phyloP scores from a whole-genome alignment of 2,797 vertebrate genomes.

The Denticeps clupeoides region DNA sequence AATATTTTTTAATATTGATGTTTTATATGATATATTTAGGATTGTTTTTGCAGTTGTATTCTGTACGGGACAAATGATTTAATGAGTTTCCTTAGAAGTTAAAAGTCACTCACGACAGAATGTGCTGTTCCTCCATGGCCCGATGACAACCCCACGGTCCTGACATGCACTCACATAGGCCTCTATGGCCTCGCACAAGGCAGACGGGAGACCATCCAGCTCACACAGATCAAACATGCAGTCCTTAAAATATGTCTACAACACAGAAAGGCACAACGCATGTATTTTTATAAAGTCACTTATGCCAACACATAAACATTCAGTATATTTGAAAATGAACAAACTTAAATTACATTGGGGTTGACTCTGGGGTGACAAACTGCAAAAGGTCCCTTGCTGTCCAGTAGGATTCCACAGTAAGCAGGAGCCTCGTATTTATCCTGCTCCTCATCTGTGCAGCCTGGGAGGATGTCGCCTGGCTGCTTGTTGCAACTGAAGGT shows the following conservation, averaged over 20 bases:
- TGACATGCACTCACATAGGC: slow-evolving; percentile 61
- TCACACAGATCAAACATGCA: slow-evolving; percentile 62
- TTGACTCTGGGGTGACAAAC: slow-evolving; percentile 53
- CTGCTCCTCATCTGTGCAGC: slow-evolving; percentile 42
- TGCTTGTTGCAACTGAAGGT: slow-evolving; percentile 47
- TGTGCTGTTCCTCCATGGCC: slow-evolving; percentile 55
- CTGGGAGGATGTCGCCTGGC: slow-evolving; percentile 39
- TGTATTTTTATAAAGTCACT: too few relatives aligned
- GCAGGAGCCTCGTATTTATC: slow-evolving; percentile 46
- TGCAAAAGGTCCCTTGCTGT: slow-evolving; percentile 55
- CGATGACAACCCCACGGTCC: slow-evolving; percentile 49
- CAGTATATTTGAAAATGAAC: too few relatives aligned
- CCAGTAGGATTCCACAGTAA: slow-evolving; percentile 55
- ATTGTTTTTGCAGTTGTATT: too few relatives aligned
- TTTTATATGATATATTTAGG: too few relatives aligned
- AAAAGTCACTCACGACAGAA: slow-evolving; percentile 59
- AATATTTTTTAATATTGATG: not conserved
- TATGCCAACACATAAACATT: too few relatives aligned
- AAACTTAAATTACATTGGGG: slow-evolving; percentile 47
- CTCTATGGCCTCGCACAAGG: slow-evolving; percentile 61
- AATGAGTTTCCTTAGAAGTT: too few relatives aligned
- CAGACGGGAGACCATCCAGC: slow-evolving; percentile 46
- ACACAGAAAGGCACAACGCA: slow-evolving; percentile 7
- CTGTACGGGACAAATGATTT: too few relatives aligned
- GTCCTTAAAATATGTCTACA: slow-evolving; percentile 53